Percentiles rank a stretch among this genome's conserved stretches.
phyloP scores from a whole-genome alignment of 2,113 vertebrate genomes.

The Sander lucioperca region DNA sequence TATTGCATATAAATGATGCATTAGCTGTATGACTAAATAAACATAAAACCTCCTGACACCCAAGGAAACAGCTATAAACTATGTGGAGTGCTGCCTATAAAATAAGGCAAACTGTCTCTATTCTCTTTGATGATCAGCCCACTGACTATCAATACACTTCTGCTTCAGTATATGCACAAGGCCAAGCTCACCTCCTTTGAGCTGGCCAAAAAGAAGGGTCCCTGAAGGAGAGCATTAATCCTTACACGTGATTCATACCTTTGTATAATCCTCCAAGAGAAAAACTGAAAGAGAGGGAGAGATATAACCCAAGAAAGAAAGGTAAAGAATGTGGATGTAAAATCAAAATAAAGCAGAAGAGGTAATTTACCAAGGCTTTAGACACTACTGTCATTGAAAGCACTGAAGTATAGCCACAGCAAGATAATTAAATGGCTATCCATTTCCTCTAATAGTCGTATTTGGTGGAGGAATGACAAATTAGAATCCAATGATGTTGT shows the following conservation, averaged over 20 bases:
- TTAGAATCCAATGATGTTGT: conserved; percentile 76
- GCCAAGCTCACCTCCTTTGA: conserved; percentile 34
- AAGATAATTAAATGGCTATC: conserved; percentile 77
- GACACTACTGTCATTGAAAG: conserved; percentile 50
- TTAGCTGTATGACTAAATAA: conserved; percentile 39
- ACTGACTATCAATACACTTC: conserved; percentile 1
- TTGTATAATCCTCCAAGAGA: conserved; percentile 38
- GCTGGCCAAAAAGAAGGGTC: conserved; percentile 40
- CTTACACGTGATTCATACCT: conserved; percentile 34
- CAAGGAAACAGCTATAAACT: conserved; percentile 16
- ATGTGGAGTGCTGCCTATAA: background rate
- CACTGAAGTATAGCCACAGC: conserved; percentile 59
- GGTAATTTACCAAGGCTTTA: conserved; percentile 60
- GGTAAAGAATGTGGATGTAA: conserved; percentile 45
- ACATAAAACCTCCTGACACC: conserved; percentile 33
- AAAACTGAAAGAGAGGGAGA: background rate
- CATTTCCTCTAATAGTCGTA: conserved; percentile 67
- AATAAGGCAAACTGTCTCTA: background rate
- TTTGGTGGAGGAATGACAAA: conserved; percentile 77
- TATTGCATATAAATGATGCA: conserved; percentile 64
- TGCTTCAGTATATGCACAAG: background rate
- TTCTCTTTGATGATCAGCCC: conserved; percentile 13
- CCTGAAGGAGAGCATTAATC: conserved; percentile 29
- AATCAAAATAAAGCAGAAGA: conserved; percentile 62
- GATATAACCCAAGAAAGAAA: conserved; percentile 21